Evolutionary conservation across 2,888 invertebrate genomes (phyloP).

Genomic region (Exocentrus adspersus): DNA sequence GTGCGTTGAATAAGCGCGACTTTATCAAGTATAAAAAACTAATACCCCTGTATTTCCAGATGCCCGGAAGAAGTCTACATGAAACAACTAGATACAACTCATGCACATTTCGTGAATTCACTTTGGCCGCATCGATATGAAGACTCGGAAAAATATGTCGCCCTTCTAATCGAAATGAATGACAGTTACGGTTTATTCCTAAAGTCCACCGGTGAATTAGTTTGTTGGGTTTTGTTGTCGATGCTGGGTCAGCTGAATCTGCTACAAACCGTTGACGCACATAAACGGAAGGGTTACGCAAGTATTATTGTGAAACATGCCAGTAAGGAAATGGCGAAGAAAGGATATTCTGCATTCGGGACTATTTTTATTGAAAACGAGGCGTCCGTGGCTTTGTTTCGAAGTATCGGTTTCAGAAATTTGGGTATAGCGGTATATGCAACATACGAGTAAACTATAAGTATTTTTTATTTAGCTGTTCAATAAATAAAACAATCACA

Average conservation of each 20-base stretch:
- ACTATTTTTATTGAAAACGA: slow-evolving; percentile 55
- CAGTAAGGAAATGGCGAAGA: slow-evolving; percentile 54
- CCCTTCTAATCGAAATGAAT: slow-evolving; percentile 54
- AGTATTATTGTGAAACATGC: slow-evolving; percentile 54
- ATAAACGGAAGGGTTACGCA: slow-evolving; percentile 59
- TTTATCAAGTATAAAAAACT: neutral
- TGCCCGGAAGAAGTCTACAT: slow-evolving; percentile 54
- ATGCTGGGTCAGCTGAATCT: slow-evolving; percentile 56
- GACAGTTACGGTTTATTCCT: slow-evolving; percentile 58
- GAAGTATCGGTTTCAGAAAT: slow-evolving; percentile 52
- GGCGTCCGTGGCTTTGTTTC: slow-evolving; percentile 56
- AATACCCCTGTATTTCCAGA: neutral
- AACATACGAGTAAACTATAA: neutral
- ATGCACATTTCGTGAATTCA: slow-evolving; percentile 49
- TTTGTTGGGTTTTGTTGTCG: slow-evolving; percentile 59
- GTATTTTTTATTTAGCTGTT: no score
- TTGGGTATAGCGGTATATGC: slow-evolving; percentile 6
- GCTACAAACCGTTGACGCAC: slow-evolving; percentile 56
- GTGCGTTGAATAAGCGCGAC: neutral
- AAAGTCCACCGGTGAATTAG: slow-evolving; percentile 53
- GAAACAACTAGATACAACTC: slow-evolving; percentile 47
- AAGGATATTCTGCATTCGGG: slow-evolving; percentile 52
- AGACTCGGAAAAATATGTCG: slow-evolving; percentile 53
- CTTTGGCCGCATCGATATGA: slow-evolving; percentile 57
- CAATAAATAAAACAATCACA: no score